These are phyloP conservation scores for Columba guinea DNA, from an alignment of 2,797 vertebrate species.

Conservation along the genomic window DNA sequence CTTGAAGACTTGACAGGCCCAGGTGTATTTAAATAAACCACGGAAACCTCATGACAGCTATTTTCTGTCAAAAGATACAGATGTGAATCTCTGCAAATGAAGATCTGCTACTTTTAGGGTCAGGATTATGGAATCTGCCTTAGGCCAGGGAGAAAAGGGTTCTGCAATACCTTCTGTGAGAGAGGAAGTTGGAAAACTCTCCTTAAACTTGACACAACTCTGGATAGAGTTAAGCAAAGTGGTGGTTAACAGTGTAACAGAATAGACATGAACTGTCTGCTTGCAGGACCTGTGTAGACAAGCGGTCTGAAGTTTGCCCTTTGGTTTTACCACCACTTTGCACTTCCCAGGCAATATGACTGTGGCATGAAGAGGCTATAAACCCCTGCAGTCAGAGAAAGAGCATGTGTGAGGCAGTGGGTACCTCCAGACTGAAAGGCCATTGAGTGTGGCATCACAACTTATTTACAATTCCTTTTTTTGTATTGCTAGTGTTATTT, in stretches of 20 bases:
- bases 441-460: neutral
- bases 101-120: neutral
- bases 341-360: neutral
- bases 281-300: neutral
- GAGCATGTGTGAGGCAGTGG: neutral
- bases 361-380: neutral
- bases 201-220: neutral
- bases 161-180: neutral
- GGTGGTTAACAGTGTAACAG: no score
- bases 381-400: neutral
- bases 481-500: neutral
- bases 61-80: neutral
- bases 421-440: neutral
- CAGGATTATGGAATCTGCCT: neutral
- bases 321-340: neutral
- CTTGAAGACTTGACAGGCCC: neutral
- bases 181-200: neutral
- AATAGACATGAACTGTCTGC: neutral
- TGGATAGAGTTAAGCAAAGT: neutral
- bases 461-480: neutral
- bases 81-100: neutral
- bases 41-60: neutral
- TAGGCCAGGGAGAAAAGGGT: neutral
- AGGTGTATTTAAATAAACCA: neutral
- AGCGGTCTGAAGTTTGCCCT: neutral